Evolutionary conservation across 2,797 vertebrate species (phyloP).

Genomic region (Hylomyscus alleni): DNA sequence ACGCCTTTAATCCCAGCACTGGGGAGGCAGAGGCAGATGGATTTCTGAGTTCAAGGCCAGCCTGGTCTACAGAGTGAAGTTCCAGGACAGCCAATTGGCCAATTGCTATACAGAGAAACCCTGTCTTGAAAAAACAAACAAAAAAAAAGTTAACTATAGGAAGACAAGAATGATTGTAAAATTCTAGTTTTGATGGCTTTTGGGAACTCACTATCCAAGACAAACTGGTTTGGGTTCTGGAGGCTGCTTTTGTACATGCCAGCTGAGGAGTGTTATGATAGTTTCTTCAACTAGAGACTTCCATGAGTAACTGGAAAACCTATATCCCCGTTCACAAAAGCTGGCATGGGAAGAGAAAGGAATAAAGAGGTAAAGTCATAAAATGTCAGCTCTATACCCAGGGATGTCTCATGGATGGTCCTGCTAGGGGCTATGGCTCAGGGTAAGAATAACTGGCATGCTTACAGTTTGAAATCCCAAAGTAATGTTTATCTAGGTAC

Average conservation of each 20-base stretch:
- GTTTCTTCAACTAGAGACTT: not conserved
- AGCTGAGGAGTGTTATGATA: not conserved
- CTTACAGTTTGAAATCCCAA: conserved; percentile 31
- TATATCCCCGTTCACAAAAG: not conserved
- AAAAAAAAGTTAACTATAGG: not conserved
- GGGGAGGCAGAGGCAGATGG: no score
- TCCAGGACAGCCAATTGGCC: no score
- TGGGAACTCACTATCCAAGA: not conserved
- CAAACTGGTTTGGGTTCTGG: not conserved
- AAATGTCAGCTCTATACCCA: not conserved
- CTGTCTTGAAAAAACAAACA: no score
- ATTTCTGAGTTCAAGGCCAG: no score
- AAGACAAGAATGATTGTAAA: conserved; percentile 5
- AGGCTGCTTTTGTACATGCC: conserved; percentile 2
- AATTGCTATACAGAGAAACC: no score
- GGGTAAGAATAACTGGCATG: not conserved
- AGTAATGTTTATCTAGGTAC: conserved; percentile 21
- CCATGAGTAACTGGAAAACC: not conserved
- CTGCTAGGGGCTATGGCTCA: not conserved
- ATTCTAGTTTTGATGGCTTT: not conserved
- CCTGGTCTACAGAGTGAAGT: no score
- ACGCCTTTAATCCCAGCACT: no score
- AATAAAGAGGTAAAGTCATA: not conserved
- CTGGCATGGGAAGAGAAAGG: not conserved
- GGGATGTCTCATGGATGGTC: not conserved